These are phyloP conservation scores for Orycteropus afer DNA, from an alignment of 2,113 vertebrate species.

Conservation along the genomic window DNA sequence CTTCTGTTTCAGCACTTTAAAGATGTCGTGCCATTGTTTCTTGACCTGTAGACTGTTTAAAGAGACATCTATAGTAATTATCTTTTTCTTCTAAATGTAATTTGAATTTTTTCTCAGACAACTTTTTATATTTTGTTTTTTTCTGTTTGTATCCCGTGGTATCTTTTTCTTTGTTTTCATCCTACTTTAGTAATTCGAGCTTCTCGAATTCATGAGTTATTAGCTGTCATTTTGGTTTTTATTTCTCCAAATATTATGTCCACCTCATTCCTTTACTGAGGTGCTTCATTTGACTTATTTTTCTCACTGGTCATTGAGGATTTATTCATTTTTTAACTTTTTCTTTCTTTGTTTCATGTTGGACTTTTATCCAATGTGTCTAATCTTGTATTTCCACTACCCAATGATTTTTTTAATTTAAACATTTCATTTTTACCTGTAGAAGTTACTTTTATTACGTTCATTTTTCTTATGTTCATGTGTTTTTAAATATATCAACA, in stretches of 20 bases:
- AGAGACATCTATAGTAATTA: neutral
- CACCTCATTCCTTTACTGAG: neutral
- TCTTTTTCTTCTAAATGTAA: neutral
- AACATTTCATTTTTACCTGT: neutral
- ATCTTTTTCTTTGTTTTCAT: neutral
- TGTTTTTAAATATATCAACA: neutral
- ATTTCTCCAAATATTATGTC: neutral
- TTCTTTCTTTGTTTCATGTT: neutral
- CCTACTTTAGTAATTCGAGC: neutral
- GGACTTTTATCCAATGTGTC: neutral
- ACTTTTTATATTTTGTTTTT: neutral
- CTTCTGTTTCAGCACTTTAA: neutral
- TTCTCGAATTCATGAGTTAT: neutral
- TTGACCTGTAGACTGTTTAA: neutral
- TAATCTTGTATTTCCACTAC: neutral
- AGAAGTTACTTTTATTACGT: neutral
- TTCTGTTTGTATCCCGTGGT: neutral
- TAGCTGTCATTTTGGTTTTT: neutral
- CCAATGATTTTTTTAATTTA: neutral
- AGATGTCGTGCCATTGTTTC: neutral
- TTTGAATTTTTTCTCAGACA: neutral
- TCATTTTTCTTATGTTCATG: neutral
- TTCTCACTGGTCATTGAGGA: neutral
- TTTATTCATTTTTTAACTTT: neutral
- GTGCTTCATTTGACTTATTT: neutral